Evolutionary conservation across 2,888 invertebrate species (phyloP).

Genomic region (Cacoxenus indagator): DNA sequence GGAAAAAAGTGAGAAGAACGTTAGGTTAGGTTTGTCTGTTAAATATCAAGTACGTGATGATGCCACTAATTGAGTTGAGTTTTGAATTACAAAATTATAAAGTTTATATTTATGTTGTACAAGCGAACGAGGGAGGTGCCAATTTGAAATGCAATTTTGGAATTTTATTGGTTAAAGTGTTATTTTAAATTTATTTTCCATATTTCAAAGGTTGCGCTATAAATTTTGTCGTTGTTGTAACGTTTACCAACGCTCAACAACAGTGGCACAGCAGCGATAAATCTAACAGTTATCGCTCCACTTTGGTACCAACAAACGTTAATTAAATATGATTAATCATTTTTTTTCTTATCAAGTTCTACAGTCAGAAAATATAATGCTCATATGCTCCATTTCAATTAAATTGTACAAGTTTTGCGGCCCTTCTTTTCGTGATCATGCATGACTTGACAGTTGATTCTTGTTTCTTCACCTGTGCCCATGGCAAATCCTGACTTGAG

Average conservation of each 20-base stretch:
- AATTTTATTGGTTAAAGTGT: neutral
- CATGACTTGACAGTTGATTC: neutral
- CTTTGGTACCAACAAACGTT: neutral
- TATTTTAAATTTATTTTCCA: neutral
- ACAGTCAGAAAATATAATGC: neutral
- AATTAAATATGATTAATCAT: neutral
- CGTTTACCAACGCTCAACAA: neutral
- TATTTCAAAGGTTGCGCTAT: neutral
- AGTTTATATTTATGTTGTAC: neutral
- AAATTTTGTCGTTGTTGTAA: neutral
- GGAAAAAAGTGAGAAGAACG: slow-evolving; percentile 20
- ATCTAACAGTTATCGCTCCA: neutral
- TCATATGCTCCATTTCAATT: neutral
- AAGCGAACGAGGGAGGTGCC: neutral
- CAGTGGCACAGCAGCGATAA: neutral
- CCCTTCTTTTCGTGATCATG: too few relatives aligned
- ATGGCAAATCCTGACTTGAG: neutral
- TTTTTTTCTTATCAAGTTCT: neutral
- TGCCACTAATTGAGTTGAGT: slow-evolving; percentile 22
- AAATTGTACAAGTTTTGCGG: neutral
- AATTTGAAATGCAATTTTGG: neutral
- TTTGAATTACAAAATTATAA: neutral
- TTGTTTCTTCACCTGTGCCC: neutral
- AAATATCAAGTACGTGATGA: slow-evolving; percentile 26
- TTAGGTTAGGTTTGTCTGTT: neutral